phyloP scores from a whole-genome alignment of 1,140 invertebrate genomes.

The Zophobas morio region DNA sequence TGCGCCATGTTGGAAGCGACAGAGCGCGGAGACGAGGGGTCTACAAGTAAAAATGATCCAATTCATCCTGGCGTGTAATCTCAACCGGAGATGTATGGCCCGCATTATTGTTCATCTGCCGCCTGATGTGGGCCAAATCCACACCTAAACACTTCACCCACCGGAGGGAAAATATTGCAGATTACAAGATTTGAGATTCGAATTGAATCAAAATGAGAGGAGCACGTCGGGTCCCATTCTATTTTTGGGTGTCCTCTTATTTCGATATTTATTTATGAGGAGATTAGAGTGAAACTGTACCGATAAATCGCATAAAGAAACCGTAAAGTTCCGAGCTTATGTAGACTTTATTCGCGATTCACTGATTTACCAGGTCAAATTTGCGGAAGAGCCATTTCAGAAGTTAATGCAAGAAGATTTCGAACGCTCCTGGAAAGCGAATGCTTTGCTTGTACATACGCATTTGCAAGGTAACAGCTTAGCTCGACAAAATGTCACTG shows the following conservation, averaged over 20 bases:
- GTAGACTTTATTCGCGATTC: slow-evolving; percentile 31
- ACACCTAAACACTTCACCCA: slow-evolving; percentile 44
- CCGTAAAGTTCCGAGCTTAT: slow-evolving; percentile 22
- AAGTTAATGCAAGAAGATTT: slow-evolving; percentile 21
- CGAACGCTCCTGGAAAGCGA: not conserved
- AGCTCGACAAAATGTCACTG: not conserved
- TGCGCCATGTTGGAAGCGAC: slow-evolving; percentile 46
- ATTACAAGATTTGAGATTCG: slow-evolving; percentile 44
- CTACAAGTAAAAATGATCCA: slow-evolving; percentile 54
- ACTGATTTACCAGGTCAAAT: slow-evolving; percentile 35
- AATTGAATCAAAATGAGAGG: slow-evolving; percentile 38
- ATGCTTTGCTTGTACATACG: not conserved
- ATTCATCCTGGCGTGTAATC: slow-evolving; percentile 51
- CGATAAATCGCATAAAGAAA: slow-evolving; percentile 24
- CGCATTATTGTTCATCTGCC: slow-evolving; percentile 53
- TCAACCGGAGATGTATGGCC: slow-evolving; percentile 51
- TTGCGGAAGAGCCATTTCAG: slow-evolving; percentile 4
- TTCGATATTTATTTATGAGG: slow-evolving; percentile 40
- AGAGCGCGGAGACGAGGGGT: slow-evolving; percentile 39
- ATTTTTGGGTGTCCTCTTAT: slow-evolving; percentile 1
- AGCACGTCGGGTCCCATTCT: not conserved
- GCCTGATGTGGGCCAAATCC: slow-evolving; percentile 49
- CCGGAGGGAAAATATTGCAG: slow-evolving; percentile 38
- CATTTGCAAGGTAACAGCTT: no score
- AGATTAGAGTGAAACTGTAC: slow-evolving; percentile 2